A percentile compares a stretch with the other conserved stretches of the same genome.
These are phyloP conservation scores for Marmota flaviventris DNA, from an alignment of 2,113 vertebrate species.

Conservation along the genomic window DNA sequence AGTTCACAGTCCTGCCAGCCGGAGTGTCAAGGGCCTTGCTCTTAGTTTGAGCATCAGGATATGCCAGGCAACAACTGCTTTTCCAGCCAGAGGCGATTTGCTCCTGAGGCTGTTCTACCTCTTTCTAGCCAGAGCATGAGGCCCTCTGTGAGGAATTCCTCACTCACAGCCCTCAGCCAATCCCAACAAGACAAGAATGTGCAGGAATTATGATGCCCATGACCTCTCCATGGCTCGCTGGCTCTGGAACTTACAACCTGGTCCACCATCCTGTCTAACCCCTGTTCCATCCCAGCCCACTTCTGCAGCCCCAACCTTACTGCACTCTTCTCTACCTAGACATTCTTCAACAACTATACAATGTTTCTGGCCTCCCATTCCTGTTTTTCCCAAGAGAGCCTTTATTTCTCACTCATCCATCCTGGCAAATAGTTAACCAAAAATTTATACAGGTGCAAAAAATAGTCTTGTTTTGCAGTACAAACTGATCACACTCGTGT, in stretches of 20 bases:
- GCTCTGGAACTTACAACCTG: neutral
- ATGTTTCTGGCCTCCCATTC: neutral
- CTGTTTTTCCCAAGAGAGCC: neutral
- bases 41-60: constrained; percentile 45
- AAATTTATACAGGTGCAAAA: neutral
- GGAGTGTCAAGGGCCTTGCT: neutral
- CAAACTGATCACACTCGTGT: accelerated
- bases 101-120: neutral
- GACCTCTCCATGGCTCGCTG: neutral
- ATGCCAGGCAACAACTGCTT: constrained; percentile 22
- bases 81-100: neutral
- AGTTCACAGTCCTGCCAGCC: neutral
- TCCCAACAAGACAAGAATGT: accelerated
- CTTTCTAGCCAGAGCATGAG: neutral
- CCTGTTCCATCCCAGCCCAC: no score
- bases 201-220: accelerated
- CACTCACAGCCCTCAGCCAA: neutral
- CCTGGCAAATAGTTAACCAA: neutral
- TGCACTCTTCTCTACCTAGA: neutral
- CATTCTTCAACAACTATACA: neutral
- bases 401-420: neutral
- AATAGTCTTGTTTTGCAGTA: neutral
- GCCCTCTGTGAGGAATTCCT: neutral
- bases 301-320: neutral
- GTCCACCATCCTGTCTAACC: neutral